These are phyloP conservation scores for Catamblyrhynchus diadema DNA, from an alignment of 2,797 vertebrate genomes.

Conservation along the genomic window DNA sequence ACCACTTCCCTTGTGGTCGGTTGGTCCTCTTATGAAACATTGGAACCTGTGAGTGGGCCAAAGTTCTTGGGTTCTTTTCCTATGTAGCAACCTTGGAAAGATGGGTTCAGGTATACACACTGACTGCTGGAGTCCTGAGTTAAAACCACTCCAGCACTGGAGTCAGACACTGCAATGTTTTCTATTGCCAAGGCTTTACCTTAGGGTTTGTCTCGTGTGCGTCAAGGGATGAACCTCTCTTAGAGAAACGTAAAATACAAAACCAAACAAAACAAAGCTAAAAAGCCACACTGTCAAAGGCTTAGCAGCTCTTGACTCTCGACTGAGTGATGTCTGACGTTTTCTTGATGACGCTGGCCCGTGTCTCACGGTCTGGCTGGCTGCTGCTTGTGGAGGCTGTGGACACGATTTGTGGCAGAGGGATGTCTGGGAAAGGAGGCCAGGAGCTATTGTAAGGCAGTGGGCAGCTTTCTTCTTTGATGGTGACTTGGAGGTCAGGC, in stretches of 20 bases:
- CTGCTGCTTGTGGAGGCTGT: conserved; percentile 68
- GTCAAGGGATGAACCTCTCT: conserved; percentile 66
- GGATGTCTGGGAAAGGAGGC: conserved; percentile 73
- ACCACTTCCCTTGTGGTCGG: conserved; percentile 54
- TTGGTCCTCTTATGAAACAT: conserved; percentile 74
- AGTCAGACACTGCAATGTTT: conserved; percentile 71
- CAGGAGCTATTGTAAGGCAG: conserved; percentile 86
- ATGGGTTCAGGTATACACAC: conserved; percentile 64
- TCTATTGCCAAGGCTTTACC: conserved; percentile 69
- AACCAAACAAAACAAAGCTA: conserved; percentile 62
- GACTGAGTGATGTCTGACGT: conserved; percentile 90
- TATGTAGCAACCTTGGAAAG: conserved; percentile 63
- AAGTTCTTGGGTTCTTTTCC: conserved; percentile 46
- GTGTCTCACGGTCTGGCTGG: conserved; percentile 81
- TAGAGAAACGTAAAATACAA: conserved; percentile 70
- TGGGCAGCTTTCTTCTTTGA: conserved; percentile 85
- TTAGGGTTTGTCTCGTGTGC: conserved; percentile 69
- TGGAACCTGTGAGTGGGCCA: conserved; percentile 68
- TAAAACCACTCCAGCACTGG: conserved; percentile 71
- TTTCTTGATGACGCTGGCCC: conserved; percentile 97
- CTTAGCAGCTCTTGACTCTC: conserved; percentile 86
- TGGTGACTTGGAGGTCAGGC: conserved; percentile 89
- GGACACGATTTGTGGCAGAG: conserved; percentile 67
- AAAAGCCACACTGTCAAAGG: conserved; percentile 33
- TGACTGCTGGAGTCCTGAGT: conserved; percentile 79